Base-by-base conservation (phyloP, 2,888 invertebrate genomes). In the Aphodius granarius region DNA sequence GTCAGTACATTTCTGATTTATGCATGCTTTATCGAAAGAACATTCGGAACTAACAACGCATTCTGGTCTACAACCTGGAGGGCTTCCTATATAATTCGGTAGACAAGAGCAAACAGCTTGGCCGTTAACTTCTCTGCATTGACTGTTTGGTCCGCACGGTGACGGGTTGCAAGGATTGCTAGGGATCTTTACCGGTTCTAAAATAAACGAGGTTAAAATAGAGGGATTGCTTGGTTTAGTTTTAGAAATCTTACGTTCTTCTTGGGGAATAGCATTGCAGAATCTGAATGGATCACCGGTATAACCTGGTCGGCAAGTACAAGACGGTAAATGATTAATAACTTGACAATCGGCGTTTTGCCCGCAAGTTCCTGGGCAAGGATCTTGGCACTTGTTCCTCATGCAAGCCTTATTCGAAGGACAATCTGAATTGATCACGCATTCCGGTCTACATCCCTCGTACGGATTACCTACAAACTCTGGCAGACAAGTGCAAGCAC, bases 131-230 rank as follows among this genome's bases (percentile, higher is more conserved):
- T 92, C 92, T 75, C 91, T 91, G 83, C 95, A 95, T 83, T 93
- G 90, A 80, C 94, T 92, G 84, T 95, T 94, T 4, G 94, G 91
- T 19, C 95, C 95, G 83, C 95, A 95, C 0, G 95, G 95, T 62
- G 94, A 92, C 73, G 95, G 95, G 72, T 90, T 87, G 81, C 93
- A 93, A 1, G 13, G 92, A 84, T 92, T 90, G 23, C 84, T 81
- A 72, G 87, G 86, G 71, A 85, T 84, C 72, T 84, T 84, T 66
- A 43, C 43, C 13, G 72, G 68, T 23, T 73, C 75, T 75, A 66
- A 5, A 76, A 76, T 23, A 6, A 13, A 63, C 13, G 21, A 18
- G 5, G 23, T 17, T 22, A 18, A 72, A 2, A 21, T 62, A 63
- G 70, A 74, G 15, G 15, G n/a, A 17, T 74, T 17, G 23, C 17